phyloP scores from a whole-genome alignment of 1,140 invertebrate genomes.

The Tachypleus tridentatus region DNA sequence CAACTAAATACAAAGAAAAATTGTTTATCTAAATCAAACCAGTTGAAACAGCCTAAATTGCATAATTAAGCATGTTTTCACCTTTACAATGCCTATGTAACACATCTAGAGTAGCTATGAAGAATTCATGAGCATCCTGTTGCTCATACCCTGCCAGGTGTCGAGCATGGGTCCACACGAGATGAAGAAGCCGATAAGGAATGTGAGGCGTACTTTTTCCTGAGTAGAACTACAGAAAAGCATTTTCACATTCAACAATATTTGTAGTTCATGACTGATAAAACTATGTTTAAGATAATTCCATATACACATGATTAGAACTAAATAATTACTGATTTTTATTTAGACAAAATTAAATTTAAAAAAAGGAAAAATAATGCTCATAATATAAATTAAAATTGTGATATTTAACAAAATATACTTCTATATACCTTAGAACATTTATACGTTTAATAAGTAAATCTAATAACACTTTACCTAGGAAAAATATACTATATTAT shows the following conservation, averaged over 20 bases:
- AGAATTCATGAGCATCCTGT: slow-evolving; percentile 98
- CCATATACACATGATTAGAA: slow-evolving; percentile 2
- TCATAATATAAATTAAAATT: no score
- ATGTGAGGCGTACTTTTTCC: slow-evolving; percentile 75
- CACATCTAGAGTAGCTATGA: slow-evolving; percentile 86
- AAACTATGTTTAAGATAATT: neutral
- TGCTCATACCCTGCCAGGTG: slow-evolving; percentile 94
- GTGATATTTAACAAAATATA: no score
- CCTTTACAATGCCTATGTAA: slow-evolving; percentile 66
- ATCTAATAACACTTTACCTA: no score
- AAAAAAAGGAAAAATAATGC: no score
- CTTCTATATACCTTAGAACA: no score
- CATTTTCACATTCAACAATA: neutral
- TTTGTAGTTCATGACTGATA: slow-evolving; percentile 10
- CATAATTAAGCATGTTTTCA: slow-evolving; percentile 10
- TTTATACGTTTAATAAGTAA: no score
- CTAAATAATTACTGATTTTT: no score
- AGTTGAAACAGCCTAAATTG: slow-evolving; percentile 26
- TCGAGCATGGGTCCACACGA: slow-evolving; percentile 92
- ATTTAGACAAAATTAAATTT: no score
- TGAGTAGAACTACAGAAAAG: slow-evolving; percentile 64
- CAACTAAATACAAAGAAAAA: no score
- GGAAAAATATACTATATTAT: no score
- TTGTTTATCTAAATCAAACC: neutral
- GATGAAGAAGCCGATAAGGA: slow-evolving; percentile 72